These are phyloP conservation scores for Drosophila orena DNA, from an alignment of 1,140 invertebrate species.

Conservation along the genomic window DNA sequence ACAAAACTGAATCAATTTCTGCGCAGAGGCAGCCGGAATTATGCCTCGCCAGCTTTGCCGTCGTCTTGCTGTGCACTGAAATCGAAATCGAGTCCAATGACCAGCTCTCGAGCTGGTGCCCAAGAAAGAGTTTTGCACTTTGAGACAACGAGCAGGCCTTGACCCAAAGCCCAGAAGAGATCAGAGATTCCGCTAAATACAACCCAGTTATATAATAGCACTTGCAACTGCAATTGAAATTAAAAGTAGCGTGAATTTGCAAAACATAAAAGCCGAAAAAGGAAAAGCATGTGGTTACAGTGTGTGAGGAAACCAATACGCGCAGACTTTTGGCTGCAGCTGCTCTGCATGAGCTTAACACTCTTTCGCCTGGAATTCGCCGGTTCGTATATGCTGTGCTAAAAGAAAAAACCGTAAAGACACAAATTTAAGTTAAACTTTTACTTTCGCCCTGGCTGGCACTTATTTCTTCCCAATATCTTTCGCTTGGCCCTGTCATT, in stretches of 20 bases:
- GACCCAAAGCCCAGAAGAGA: conserved; percentile 43
- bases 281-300: conserved; percentile 39
- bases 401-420: conserved; percentile 55
- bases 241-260: conserved; percentile 28
- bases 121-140: conserved; percentile 36
- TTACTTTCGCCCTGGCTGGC: conserved; percentile 73
- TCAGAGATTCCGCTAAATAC: background rate
- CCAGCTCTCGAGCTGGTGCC: conserved; percentile 49
- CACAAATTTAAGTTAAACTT: conserved; percentile 62
- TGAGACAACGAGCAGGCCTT: conserved; percentile 38
- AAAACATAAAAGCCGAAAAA: conserved; percentile 9
- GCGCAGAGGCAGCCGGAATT: conserved; percentile 59
- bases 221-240: conserved; percentile 18
- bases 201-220: conserved; percentile 28
- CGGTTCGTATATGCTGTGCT: conserved; percentile 72
- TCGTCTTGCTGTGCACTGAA: conserved; percentile 49
- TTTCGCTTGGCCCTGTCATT: conserved; percentile 61
- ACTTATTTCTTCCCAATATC: conserved; percentile 48
- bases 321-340: conserved; percentile 40
- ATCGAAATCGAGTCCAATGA: conserved; percentile 79
- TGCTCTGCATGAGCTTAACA: conserved; percentile 44
- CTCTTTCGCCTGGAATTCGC: conserved; percentile 59
- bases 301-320: conserved; percentile 13
- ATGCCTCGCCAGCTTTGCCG: conserved; percentile 60
- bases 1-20: conserved; percentile 55